Base-by-base conservation (phyloP, 1,140 invertebrate genomes). In the Neuroterus valhalla region DNA sequence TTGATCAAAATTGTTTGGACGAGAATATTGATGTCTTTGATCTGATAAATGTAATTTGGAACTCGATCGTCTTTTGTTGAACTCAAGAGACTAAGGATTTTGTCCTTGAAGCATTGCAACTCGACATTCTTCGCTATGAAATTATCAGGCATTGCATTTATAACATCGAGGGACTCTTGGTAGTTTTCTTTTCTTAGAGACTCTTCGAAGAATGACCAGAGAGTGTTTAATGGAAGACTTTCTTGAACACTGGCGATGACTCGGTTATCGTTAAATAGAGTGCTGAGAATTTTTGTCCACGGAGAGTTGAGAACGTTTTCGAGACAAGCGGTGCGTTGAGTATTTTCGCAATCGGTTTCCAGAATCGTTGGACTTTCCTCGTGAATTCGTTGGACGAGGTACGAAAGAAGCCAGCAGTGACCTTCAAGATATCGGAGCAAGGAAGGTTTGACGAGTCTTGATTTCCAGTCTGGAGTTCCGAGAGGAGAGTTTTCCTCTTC, bases 351-450 rank as follows among this genome's bases (percentile, higher is more conserved):
- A 50, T 68, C 87, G 68, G 66, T 88, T 72, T 83, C 87, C 67
- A 66, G 76, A 69, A 81, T 83, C 69, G 76, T 86, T 72, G 73
- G 85, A 73, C 68, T 77, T 42, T 84, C 75, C 14, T 78, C 84
- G 70, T 92, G 87, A 75, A 93, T 89, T 46, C 89, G 89, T 72
- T 90, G 88, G 19, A 93, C 78, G 3, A 93, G 83, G 77, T 92
- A 91, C 2, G 91, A 92, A 21, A 93, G 74, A 1, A 93, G 68
- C 90, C 90, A 91, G 77, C 93, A 93, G 68, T 92, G 89, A 44
- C 89, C 88, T 67, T 90, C 86, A 5, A 93, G 87, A 70, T 93
- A 93, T 68, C 89, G 90, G 26, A 93, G 84, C 8, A 93, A 72
- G 17, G 72, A 85, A n/a, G 84, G 42, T 71, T 81, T 80, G 45